phyloP scores from a whole-genome alignment of 2,113 vertebrate genomes.

The Mastomys coucha region DNA sequence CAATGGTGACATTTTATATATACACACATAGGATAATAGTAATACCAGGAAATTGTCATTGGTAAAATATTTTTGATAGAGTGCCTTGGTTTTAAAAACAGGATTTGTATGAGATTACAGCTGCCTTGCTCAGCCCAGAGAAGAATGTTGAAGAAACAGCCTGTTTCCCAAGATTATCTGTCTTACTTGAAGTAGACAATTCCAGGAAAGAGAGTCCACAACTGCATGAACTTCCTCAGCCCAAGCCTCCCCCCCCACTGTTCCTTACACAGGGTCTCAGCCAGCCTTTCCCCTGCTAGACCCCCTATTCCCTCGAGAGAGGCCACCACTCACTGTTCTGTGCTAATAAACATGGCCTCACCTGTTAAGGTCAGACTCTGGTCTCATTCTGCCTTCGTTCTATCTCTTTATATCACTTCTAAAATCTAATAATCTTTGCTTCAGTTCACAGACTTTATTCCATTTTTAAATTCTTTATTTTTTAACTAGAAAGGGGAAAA shows the following conservation, averaged over 20 bases:
- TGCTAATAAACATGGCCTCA: background rate
- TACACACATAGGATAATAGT: background rate
- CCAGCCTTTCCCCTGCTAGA: background rate
- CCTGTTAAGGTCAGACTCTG: background rate
- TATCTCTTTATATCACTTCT: background rate
- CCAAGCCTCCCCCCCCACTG: background rate
- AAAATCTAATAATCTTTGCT: background rate
- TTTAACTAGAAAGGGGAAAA: background rate
- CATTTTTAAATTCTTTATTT: conserved; percentile 13
- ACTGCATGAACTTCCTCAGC: background rate
- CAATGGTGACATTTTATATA: background rate
- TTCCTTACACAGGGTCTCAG: too few relatives aligned
- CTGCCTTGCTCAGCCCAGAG: background rate
- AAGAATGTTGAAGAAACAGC: background rate
- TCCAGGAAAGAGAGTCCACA: background rate
- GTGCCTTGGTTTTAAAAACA: background rate
- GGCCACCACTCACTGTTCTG: background rate
- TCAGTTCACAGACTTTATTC: conserved; percentile 7
- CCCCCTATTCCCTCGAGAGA: background rate
- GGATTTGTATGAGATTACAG: background rate
- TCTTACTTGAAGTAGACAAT: background rate
- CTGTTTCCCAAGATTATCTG: background rate
- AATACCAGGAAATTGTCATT: background rate
- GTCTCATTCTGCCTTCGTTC: background rate
- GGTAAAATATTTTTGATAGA: background rate